These are phyloP conservation scores for Danionella cerebrum DNA, from an alignment of 2,113 vertebrate species.

Conservation along the genomic window DNA sequence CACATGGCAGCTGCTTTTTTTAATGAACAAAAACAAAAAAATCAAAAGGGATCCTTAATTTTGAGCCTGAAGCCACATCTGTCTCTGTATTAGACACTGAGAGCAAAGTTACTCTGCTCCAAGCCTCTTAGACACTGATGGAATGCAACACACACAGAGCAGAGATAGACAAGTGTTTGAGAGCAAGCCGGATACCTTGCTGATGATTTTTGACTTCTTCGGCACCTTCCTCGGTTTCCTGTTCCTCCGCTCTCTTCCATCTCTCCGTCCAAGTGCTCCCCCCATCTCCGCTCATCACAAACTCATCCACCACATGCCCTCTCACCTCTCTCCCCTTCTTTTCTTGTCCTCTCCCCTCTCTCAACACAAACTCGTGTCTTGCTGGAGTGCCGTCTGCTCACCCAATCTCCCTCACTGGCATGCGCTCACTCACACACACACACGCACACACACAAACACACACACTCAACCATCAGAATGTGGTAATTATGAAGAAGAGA, in stretches of 20 bases:
- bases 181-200: constrained; percentile 64
- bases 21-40: background rate
- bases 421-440: too few relatives aligned
- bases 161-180: constrained; percentile 15
- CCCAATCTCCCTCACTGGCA: too few relatives aligned
- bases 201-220: constrained; percentile 66
- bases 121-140: background rate
- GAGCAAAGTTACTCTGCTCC: background rate
- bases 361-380: constrained; percentile 31
- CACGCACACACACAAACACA: too few relatives aligned
- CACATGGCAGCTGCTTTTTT: background rate
- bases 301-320: constrained; percentile 35
- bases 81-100: constrained; percentile 4
- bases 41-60: background rate
- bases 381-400: constrained; percentile 32
- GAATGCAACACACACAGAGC: constrained; percentile 13
- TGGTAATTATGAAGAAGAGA: constrained; percentile 46
- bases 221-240: constrained; percentile 50
- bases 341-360: constrained; percentile 18
- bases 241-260: constrained; percentile 53
- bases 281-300: constrained; percentile 60
- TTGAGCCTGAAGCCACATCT: background rate
- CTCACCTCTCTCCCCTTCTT: constrained; percentile 28
- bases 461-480: background rate
- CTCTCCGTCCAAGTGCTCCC: constrained; percentile 64